Conservation (phyloP, 1,140 invertebrate genomes). For the Holcopasites calliopsidis region DNA sequence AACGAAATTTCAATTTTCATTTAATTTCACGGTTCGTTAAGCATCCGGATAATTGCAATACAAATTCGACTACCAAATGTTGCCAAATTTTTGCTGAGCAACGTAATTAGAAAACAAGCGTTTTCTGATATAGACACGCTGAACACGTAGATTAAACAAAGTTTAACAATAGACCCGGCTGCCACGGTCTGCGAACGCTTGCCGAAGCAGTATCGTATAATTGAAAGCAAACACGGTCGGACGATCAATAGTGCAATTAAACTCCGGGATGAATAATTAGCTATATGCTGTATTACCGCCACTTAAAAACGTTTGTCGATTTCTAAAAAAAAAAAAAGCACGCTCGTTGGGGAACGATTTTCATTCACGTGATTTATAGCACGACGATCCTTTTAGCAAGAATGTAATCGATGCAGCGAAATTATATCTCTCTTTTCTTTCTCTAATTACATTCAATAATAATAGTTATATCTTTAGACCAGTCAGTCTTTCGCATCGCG, state of each 20-base stretch:
- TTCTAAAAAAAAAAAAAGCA: not conserved
- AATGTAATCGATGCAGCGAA: too few relatives aligned
- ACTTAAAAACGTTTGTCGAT: not conserved
- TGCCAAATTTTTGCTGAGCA: too few relatives aligned
- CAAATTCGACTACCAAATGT: too few relatives aligned
- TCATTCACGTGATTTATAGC: not conserved
- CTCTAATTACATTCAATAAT: too few relatives aligned
- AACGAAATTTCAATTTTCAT: too few relatives aligned
- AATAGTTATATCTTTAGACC: too few relatives aligned
- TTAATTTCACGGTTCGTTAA: too few relatives aligned
- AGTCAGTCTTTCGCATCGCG: too few relatives aligned
- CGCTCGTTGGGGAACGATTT: not conserved
- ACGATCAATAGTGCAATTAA: constrained; percentile 44
- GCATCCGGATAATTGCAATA: too few relatives aligned
- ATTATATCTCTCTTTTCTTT: too few relatives aligned
- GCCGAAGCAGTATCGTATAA: constrained; percentile 32
- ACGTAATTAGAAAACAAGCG: not conserved
- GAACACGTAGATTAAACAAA: not conserved
- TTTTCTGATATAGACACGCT: not conserved
- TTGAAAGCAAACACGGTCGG: constrained; percentile 40
- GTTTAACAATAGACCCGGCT: constrained; percentile 10
- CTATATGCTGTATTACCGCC: not conserved
- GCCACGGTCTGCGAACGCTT: not conserved
- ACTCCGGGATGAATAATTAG: constrained; percentile 40
- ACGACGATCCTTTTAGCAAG: too few relatives aligned